These are phyloP conservation scores for Parnassius smintheus DNA, from an alignment of 2,888 invertebrate genomes.

Conservation along the genomic window DNA sequence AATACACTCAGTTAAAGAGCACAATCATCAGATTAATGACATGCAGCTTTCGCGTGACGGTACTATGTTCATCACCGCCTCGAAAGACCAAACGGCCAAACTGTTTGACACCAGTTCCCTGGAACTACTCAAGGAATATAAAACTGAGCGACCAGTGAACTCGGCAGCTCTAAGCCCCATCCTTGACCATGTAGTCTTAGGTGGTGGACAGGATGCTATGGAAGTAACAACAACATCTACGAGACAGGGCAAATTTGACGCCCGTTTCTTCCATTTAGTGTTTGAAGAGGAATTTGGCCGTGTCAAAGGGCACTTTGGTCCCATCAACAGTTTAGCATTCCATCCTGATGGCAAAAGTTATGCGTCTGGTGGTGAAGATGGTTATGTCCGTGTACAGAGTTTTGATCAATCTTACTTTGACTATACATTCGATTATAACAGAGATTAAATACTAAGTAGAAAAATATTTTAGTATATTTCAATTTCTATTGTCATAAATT, in stretches of 20 bases:
- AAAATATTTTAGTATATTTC: slow-evolving; percentile 15
- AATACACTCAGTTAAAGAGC: slow-evolving; percentile 89
- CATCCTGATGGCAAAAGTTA: slow-evolving; percentile 99
- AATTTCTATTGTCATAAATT: slow-evolving; percentile 23
- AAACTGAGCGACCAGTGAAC: slow-evolving; percentile 98
- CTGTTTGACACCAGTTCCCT: slow-evolving; percentile 94
- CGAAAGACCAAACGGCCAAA: slow-evolving; percentile 97
- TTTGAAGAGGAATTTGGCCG: slow-evolving; percentile 98
- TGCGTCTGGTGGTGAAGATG: slow-evolving; percentile 99
- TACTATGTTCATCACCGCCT: slow-evolving; percentile 98
- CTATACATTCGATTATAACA: slow-evolving; percentile 93
- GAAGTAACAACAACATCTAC: slow-evolving; percentile 98
- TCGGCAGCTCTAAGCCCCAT: slow-evolving; percentile 98
- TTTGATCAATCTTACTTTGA: slow-evolving; percentile 98
- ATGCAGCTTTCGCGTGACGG: slow-evolving; percentile 97
- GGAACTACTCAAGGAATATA: slow-evolving; percentile 95
- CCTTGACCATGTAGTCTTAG: slow-evolving; percentile 96
- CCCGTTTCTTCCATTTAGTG: slow-evolving; percentile 95
- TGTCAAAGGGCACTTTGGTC: slow-evolving; percentile 99
- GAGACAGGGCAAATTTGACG: slow-evolving; percentile 98
- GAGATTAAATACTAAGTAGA: slow-evolving; percentile 52
- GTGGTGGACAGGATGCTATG: slow-evolving; percentile 99
- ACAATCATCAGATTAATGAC: slow-evolving; percentile 94
- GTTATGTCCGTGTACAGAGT: slow-evolving; percentile 96
- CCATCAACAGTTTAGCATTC: slow-evolving; percentile 98